Evolutionary conservation across 2,888 invertebrate genomes (phyloP), one percentile per base, ranked within the genome.

Genomic region (Embidobia sp.): DNA sequence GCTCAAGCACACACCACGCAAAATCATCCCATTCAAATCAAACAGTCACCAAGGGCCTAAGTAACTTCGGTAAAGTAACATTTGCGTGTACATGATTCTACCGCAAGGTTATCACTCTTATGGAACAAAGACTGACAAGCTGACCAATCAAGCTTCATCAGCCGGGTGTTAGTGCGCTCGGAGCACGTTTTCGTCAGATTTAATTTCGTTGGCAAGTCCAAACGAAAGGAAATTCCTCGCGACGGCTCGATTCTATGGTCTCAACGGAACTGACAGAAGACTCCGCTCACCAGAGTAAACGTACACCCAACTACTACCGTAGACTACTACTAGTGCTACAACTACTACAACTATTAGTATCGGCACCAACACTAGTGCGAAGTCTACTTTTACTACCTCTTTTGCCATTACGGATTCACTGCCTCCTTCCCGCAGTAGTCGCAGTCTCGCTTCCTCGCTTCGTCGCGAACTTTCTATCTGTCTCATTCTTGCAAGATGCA

Each of bases 261-360:
- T 84, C 84, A 81, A 83, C 80, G 83, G 83, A 84, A 86, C 86
- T 86, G 86, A 86, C 85, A 84, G 80, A 81, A 81, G 83, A 82
- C 84, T 83, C 85, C 85, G 84, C 84, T 85, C 85, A 83, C 86
- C 81, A 77, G 81, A 84, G 85, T 83, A 77, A 84, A 86, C 82
- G 83, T 85, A 85, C 84, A 86, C 84, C 84, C 83, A 81, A 80
- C 79, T 81, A 76, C 80, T 70, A 77, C 79, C 57, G 78, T 61
- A 69, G 40, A 61, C 59, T 42, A 67, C 51, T 81, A 82, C 83
- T 84, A 80, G 79, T 79, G 79, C 78, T 80, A 29, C 81, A 77
- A 82, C 79, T 80, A 82, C 83, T 80, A 80, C 80, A 70, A 80
- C 72, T 77, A 69, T 77, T 69, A 72, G 57, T 70, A 77, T 79